Evolutionary conservation across 30 jellyfish, hydroid and myxozoan genomes (phyloP).

Genomic region (Clytia hemisphaerica): DNA sequence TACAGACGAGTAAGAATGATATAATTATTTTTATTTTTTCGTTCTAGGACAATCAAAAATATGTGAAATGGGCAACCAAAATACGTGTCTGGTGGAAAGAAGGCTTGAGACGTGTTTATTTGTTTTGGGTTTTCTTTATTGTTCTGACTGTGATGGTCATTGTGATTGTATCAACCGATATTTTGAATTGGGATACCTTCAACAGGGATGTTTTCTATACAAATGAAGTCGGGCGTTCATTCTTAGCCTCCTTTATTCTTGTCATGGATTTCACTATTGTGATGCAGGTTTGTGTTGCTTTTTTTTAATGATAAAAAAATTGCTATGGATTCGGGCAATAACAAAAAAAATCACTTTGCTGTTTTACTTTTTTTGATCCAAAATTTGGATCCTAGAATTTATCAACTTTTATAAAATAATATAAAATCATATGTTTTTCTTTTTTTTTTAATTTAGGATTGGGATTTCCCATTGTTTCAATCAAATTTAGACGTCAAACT

Average conservation of each 20-base stretch:
- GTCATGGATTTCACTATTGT: slow-evolving; percentile 79
- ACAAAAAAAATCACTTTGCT: no score
- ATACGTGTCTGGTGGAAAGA: slow-evolving; percentile 71
- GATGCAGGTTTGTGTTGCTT: slow-evolving; percentile 58
- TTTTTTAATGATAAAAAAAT: no score
- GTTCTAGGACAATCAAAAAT: slow-evolving; percentile 37
- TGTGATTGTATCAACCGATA: slow-evolving; percentile 46
- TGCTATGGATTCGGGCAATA: no score
- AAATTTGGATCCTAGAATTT: neutral
- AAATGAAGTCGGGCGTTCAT: slow-evolving; percentile 86
- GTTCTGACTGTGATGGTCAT: slow-evolving; percentile 64
- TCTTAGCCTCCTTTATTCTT: slow-evolving; percentile 73
- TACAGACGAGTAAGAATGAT: no score
- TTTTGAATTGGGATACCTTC: slow-evolving; percentile 68
- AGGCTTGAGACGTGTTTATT: slow-evolving; percentile 70
- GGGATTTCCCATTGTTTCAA: slow-evolving; percentile 90
- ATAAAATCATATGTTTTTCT: slow-evolving; percentile 1
- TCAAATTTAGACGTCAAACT: slow-evolving; percentile 69
- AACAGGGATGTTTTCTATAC: slow-evolving; percentile 71
- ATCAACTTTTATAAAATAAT: no score
- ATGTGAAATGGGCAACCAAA: slow-evolving; percentile 57
- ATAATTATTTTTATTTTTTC: no score
- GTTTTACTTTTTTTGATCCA: neutral
- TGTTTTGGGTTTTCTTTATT: slow-evolving; percentile 66
- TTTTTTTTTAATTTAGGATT: slow-evolving; percentile 39